Conservation (phyloP, 2,888 invertebrate species). For the Stenchaetothrips biformis region DNA sequence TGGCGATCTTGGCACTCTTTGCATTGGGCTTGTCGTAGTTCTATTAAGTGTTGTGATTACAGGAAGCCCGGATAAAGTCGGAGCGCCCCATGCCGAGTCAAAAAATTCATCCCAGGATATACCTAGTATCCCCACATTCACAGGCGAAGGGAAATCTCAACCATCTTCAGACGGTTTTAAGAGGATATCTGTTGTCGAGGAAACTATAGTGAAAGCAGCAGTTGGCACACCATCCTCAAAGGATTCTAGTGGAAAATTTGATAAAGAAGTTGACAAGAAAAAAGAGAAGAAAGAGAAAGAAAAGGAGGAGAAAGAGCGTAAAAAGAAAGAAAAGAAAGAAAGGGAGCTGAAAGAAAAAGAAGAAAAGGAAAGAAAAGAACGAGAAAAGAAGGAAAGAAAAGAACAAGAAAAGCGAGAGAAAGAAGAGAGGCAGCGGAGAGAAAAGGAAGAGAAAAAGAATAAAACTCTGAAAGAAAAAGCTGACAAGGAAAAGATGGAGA, state of each 20-base stretch:
- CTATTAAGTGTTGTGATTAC: not conserved
- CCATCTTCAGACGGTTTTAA: not conserved
- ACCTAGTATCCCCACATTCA: not conserved
- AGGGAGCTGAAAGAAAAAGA: conserved; percentile 1
- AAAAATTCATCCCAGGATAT: not conserved
- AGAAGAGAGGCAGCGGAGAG: not conserved
- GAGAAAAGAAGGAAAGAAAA: conserved; percentile 10
- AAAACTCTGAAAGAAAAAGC: conserved; percentile 28
- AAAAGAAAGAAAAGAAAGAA: conserved; percentile 11
- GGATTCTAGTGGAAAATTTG: not conserved
- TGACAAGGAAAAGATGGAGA: conserved; percentile 21
- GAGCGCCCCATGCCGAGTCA: not conserved
- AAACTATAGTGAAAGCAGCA: not conserved
- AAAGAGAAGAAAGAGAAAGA: conserved; percentile 26
- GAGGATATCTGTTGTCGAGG: not conserved
- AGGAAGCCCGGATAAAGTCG: not conserved
- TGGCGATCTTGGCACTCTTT: too few species aligned
- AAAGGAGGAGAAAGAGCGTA: conserved; percentile 6
- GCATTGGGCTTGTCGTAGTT: not conserved
- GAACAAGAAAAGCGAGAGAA: conserved; percentile 21
- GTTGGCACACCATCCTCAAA: not conserved
- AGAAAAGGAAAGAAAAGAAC: conserved; percentile 30
- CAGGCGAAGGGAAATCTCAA: not conserved
- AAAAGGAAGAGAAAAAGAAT: conserved; percentile 28
- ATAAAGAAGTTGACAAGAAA: conserved; percentile 30